These are phyloP conservation scores for Acanthopagrus latus DNA, from an alignment of 2,797 vertebrate species.

Conservation along the genomic window DNA sequence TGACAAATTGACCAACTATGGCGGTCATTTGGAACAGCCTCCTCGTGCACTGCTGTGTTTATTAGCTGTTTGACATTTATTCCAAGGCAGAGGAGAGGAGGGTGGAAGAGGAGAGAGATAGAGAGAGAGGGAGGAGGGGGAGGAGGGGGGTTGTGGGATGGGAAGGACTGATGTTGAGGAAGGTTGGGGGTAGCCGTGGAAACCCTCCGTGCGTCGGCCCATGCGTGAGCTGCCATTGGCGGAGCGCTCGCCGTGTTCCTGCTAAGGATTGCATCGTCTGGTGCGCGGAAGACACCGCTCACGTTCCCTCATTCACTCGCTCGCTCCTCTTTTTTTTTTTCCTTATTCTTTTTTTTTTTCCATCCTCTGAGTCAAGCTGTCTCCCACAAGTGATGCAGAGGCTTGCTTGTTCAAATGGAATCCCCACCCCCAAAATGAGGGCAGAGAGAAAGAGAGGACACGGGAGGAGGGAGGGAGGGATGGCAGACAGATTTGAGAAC, in stretches of 20 bases:
- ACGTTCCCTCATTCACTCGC: constrained; percentile 34
- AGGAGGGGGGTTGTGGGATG: neutral
- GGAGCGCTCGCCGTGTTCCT: constrained; percentile 50
- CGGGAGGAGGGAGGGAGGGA: constrained; percentile 19
- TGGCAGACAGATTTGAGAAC: constrained; percentile 42
- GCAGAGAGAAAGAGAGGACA: constrained; percentile 50
- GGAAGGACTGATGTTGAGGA: constrained; percentile 52
- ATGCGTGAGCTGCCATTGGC: constrained; percentile 74
- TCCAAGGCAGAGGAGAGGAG: constrained; percentile 48
- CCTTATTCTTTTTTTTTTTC: constrained; percentile 23
- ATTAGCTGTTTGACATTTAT: constrained; percentile 82
- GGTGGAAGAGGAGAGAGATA: constrained; percentile 34
- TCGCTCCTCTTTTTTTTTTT: constrained; percentile 1
- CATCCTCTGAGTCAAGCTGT: constrained; percentile 53
- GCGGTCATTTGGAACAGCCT: constrained; percentile 52
- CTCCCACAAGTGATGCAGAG: constrained; percentile 66
- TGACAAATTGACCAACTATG: constrained; percentile 57
- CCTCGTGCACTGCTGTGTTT: constrained; percentile 44
- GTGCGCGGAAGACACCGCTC: constrained; percentile 71
- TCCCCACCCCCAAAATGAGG: constrained; percentile 65
- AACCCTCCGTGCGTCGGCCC: constrained; percentile 73
- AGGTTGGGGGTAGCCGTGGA: constrained; percentile 81
- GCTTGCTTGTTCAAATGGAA: constrained; percentile 73
- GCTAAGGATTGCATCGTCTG: constrained; percentile 71
- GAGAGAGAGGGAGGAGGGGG: neutral